These are phyloP conservation scores for Meganola albula DNA, from an alignment of 2,888 invertebrate genomes.

Conservation along the genomic window DNA sequence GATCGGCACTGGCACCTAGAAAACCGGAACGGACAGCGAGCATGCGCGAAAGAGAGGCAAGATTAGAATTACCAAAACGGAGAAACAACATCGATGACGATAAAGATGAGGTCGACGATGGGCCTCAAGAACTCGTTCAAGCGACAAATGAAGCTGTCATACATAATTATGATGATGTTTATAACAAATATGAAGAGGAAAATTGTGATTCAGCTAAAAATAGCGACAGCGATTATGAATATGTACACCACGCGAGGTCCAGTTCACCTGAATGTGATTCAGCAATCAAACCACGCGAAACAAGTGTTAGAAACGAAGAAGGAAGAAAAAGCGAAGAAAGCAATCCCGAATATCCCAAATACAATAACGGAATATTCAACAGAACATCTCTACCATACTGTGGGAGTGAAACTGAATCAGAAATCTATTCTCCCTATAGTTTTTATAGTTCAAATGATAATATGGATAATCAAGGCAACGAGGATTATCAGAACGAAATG, in stretches of 20 bases:
- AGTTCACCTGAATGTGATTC: constrained; percentile 84
- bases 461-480: constrained; percentile 62
- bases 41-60: constrained; percentile 87
- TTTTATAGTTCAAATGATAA: constrained; percentile 82
- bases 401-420: constrained; percentile 89
- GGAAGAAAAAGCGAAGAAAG: constrained; percentile 44
- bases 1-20: constrained; percentile 87
- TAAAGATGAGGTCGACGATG: constrained; percentile 70
- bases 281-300: constrained; percentile 66
- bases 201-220: constrained; percentile 67
- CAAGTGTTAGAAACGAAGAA: constrained; percentile 41
- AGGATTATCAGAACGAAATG: constrained; percentile 65
- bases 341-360: constrained; percentile 77
- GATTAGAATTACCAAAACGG: constrained; percentile 77
- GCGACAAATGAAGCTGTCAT: constrained; percentile 68
- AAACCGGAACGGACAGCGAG: constrained; percentile 92
- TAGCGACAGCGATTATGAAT: constrained; percentile 81
- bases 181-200: constrained; percentile 70
- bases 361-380: constrained; percentile 74
- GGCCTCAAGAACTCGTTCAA: constrained; percentile 62
- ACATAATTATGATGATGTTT: constrained; percentile 71
- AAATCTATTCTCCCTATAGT: constrained; percentile 89
- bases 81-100: constrained; percentile 72
- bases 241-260: constrained; percentile 80
- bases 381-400: constrained; percentile 87